Evolutionary conservation across 2,113 vertebrate genomes (phyloP), one percentile per base, ranked within the genome.

Genomic region (Capricornis sumatraensis): DNA sequence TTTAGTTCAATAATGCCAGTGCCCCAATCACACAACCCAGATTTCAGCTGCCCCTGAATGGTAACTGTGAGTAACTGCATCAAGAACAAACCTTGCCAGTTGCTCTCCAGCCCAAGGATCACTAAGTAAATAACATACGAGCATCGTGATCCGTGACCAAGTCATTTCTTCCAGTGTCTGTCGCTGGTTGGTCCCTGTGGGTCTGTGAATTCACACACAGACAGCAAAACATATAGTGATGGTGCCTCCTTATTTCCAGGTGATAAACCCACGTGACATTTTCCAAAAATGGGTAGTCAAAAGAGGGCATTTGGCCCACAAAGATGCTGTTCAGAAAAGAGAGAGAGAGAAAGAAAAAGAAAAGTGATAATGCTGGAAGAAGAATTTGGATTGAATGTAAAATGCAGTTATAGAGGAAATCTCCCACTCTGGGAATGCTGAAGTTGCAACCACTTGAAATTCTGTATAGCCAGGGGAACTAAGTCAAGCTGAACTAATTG

Each of bases 71-170:
- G 55, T 40, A 6, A 15, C 6, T 2, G 25, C 28, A 11, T 4
- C 0, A 30, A 50, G 25, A 0, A 5, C 27, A 7, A 2, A 12
- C 60, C 16, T 10, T 6, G 43, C 27, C 2, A 4, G 19, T 55
- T 2, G 1, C 14, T 27, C 36, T 45, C 7, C 8, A 3, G 52
- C 1, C 53, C 52, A 9, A 40, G 7, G 0, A 30, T 47, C 53
- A 2, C 79, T 8, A 12, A 10, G 28, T 28, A 33, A 53, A 30
- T 8, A 9, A 14, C 55, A 50, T 36, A 7, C 1, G 30, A 11
- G 4, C 1, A 1, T 2, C 2, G 3, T 27, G 21, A 12, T 8
- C 4, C 0, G 0, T 1, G 6, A n/a, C 25, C 36, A 0, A 4
- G 76, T n/a, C 55, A 0, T 55, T 7, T 53, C 60, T 43, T n/a